A percentile compares a stretch with the other conserved stretches of the same genome.
phyloP scores from a whole-genome alignment of 2,888 invertebrate genomes.

The Agriopis aurantiaria region DNA sequence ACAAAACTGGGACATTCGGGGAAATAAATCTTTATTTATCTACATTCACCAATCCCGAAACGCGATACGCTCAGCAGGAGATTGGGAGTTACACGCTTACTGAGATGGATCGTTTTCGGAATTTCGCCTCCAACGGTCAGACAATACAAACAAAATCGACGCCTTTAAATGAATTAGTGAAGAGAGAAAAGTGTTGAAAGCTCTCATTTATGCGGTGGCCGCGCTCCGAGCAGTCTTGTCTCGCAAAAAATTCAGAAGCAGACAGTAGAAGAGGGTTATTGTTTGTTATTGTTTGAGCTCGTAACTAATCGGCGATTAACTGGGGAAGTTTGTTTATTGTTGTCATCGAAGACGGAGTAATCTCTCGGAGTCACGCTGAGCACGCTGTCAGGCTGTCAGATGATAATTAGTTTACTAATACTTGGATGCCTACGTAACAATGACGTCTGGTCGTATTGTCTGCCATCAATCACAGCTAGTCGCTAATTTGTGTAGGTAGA shows the following conservation, averaged over 20 bases:
- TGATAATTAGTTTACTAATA: constrained; percentile 42
- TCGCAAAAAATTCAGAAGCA: constrained; percentile 64
- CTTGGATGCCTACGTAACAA: constrained; percentile 24
- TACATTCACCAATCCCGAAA: constrained; percentile 70
- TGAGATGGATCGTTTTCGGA: constrained; percentile 55
- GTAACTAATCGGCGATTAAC: constrained; percentile 60
- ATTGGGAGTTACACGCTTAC: constrained; percentile 60
- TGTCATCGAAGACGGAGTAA: constrained; percentile 37
- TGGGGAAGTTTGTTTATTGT: constrained; percentile 44
- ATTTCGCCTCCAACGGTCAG: constrained; percentile 52
- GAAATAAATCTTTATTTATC: constrained; percentile 78
- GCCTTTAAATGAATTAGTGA: constrained; percentile 45
- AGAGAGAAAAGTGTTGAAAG: constrained; percentile 27
- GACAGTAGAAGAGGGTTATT: constrained; percentile 65
- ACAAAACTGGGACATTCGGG: constrained; percentile 68
- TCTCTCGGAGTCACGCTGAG: constrained; percentile 49
- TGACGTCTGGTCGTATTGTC: constrained; percentile 43
- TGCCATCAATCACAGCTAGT: constrained; percentile 47
- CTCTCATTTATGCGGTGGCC: constrained; percentile 60
- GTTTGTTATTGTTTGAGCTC: constrained; percentile 61
- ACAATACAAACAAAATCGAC: constrained; percentile 46
- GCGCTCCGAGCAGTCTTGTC: constrained; percentile 56
- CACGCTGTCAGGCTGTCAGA: constrained; percentile 36
- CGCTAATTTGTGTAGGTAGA: constrained; percentile 31
- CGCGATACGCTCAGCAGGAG: constrained; percentile 58